These are phyloP conservation scores for Edolisoma coerulescens DNA, from an alignment of 2,113 vertebrate genomes.

Conservation along the genomic window DNA sequence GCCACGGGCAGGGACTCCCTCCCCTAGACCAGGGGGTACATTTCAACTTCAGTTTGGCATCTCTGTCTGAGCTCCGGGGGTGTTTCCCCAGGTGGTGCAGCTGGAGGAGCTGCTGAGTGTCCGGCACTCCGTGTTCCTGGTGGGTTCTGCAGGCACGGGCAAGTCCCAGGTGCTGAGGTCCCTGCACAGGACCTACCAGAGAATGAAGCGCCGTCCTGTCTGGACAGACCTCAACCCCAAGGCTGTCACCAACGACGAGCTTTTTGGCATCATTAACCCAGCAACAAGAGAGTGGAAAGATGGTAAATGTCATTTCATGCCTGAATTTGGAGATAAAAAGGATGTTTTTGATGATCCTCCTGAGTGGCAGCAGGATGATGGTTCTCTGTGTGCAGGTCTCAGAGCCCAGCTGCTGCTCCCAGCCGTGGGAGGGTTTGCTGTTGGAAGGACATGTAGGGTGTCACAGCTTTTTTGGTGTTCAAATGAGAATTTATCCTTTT, in stretches of 20 bases:
- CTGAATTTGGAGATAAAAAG: neutral
- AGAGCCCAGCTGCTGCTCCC: neutral
- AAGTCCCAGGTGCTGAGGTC: slow-evolving; percentile 93
- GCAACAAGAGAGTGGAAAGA: slow-evolving; percentile 95
- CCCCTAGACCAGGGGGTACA: neutral
- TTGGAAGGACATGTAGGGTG: neutral
- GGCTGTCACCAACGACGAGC: slow-evolving; percentile 86
- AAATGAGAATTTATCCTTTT: neutral
- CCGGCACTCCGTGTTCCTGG: slow-evolving; percentile 93
- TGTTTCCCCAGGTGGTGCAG: slow-evolving; percentile 84
- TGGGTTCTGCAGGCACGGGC: slow-evolving; percentile 88
- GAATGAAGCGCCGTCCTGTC: slow-evolving; percentile 83
- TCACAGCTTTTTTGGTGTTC: neutral
- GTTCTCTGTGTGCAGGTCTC: neutral
- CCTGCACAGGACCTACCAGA: slow-evolving; percentile 88
- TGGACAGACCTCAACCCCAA: slow-evolving; percentile 94
- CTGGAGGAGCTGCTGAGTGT: slow-evolving; percentile 90
- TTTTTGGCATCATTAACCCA: slow-evolving; percentile 88
- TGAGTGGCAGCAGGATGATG: neutral
- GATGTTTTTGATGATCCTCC: neutral
- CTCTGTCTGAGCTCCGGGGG: neutral
- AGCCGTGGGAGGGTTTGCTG: neutral
- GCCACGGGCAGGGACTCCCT: neutral
- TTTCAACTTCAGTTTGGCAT: neutral
- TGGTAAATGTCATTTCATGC: slow-evolving; percentile 68